Conservation (phyloP, 2,113 vertebrate genomes). For the Myotis brandtii region DNA sequence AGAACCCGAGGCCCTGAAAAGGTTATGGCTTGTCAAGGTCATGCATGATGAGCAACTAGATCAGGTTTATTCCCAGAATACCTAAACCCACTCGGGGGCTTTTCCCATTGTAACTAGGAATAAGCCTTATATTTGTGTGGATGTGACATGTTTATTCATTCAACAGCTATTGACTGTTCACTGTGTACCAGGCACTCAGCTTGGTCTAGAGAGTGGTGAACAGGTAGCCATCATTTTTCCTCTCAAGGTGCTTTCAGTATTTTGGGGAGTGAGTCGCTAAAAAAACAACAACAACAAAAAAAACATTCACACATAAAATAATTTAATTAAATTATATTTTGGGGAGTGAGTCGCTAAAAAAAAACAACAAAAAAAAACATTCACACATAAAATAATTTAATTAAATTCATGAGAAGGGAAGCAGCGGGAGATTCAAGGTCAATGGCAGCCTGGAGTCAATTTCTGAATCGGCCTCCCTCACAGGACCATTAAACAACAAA, state of each 20-base stretch:
- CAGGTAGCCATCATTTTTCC: background rate
- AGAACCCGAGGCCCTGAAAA: background rate
- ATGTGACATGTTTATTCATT: background rate
- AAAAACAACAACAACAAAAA: background rate
- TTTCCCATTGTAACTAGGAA: background rate
- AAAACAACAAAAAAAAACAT: background rate
- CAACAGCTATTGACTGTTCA: background rate
- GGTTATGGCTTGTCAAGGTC: background rate
- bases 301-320: background rate
- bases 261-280: background rate
- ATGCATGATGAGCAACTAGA: background rate
- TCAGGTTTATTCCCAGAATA: background rate
- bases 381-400: background rate
- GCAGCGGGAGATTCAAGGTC: background rate
- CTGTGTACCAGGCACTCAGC: too few species aligned
- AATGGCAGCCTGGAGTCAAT: background rate
- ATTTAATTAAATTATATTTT: slow-evolving; percentile 46
- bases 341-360: background rate
- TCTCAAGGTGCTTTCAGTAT: background rate
- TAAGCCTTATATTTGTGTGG: background rate
- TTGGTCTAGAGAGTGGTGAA: background rate
- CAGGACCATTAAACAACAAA: background rate
- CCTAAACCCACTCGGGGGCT: background rate
- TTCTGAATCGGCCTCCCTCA: background rate
- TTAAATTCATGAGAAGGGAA: background rate